phyloP scores from a whole-genome alignment of 2,888 invertebrate species.

The Cheilosia impressa region DNA sequence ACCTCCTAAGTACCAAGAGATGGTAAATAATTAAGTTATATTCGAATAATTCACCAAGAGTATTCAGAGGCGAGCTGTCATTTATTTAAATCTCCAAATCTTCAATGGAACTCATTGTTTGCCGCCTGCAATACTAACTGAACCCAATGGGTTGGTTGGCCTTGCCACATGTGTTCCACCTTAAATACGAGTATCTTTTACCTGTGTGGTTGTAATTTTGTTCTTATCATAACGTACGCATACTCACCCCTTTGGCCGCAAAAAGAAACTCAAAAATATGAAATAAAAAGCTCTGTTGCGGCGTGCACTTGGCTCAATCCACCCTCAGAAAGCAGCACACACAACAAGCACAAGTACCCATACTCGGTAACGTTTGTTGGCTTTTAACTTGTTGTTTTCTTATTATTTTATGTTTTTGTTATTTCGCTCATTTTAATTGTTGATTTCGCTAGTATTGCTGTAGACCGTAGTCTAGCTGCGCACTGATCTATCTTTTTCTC shows the following conservation, averaged over 20 bases:
- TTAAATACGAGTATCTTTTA: not conserved
- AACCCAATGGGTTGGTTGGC: not conserved
- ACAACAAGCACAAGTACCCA: not conserved
- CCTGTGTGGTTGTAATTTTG: not conserved
- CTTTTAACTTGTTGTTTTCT: conserved; percentile 5
- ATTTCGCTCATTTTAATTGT: conserved; percentile 27
- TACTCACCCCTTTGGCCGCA: not conserved
- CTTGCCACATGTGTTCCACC: not conserved
- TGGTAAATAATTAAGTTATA: too few relatives aligned
- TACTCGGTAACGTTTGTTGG: conserved; percentile 18
- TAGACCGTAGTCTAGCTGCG: conserved; percentile 39
- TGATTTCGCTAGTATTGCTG: conserved; percentile 24
- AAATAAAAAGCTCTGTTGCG: conserved; percentile 8
- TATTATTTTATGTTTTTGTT: conserved; percentile 8
- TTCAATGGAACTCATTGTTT: not conserved
- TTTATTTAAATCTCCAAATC: not conserved
- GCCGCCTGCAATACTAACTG: not conserved
- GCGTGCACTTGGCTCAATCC: conserved; percentile 8
- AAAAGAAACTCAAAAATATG: conserved; percentile 10
- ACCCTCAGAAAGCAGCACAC: conserved; percentile 7
- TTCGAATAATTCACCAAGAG: too few relatives aligned
- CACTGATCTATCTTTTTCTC: conserved; percentile 14
- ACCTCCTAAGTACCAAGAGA: too few relatives aligned
- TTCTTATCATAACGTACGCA: conserved; percentile 1
- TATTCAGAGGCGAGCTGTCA: too few relatives aligned